These are phyloP conservation scores for Chrysomallon squamiferum DNA, from an alignment of 1,140 invertebrate genomes.

Conservation along the genomic window DNA sequence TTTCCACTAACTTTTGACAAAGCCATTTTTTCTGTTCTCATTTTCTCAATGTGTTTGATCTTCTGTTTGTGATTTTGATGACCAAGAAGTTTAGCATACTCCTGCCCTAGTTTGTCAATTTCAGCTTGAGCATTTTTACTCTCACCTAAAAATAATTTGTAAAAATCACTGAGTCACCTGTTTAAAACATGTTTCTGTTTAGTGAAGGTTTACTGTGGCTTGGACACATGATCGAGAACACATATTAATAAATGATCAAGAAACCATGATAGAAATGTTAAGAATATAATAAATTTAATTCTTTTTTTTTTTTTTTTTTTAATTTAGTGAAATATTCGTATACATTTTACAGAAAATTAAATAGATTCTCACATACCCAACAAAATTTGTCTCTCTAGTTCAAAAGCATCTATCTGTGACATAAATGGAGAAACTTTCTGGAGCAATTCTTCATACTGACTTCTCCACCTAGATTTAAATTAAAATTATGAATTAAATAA, in stretches of 20 bases:
- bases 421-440: conserved; percentile 51
- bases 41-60: conserved; percentile 71
- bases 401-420: conserved; percentile 64
- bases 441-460: conserved; percentile 48
- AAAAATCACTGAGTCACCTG: no score
- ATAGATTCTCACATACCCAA: no score
- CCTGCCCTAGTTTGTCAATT: conserved; percentile 67
- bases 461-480: conserved; percentile 39
- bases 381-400: conserved; percentile 60
- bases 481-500: neutral
- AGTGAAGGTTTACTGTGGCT: no score
- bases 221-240: no score
- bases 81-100: conserved; percentile 71
- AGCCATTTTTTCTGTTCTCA: conserved; percentile 69
- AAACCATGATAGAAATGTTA: no score
- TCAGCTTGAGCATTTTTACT: conserved; percentile 59
- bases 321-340: no score
- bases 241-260: no score
- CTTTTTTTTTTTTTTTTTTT: no score
- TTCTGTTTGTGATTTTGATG: conserved; percentile 76
- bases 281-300: no score
- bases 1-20: conserved; percentile 69
- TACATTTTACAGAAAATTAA: no score
- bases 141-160: conserved; percentile 25
- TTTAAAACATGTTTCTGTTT: no score